Percentiles rank a stretch among this genome's conserved stretches.
phyloP scores from a whole-genome alignment of 2,888 invertebrate genomes.

The Flexamia atlantica region DNA sequence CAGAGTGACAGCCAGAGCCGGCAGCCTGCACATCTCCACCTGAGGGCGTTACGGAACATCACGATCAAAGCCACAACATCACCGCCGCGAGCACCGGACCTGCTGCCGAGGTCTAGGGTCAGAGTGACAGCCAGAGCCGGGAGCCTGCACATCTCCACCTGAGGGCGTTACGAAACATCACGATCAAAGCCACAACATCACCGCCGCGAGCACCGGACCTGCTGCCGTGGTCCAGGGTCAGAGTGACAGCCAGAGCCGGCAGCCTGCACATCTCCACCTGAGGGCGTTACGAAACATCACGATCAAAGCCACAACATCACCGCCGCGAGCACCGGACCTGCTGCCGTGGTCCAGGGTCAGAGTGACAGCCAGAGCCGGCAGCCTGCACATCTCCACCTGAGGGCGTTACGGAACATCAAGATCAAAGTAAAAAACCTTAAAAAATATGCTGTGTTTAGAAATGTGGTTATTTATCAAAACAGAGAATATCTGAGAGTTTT shows the following conservation, averaged over 20 bases:
- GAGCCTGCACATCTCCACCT: constrained; percentile 90
- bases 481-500: no score
- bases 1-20: constrained; percentile 76
- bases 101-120: constrained; percentile 69
- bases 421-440: no score
- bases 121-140: constrained; percentile 78
- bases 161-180: constrained; percentile 32
- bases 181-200: constrained; percentile 89
- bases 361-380: no score
- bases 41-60: constrained; percentile 69
- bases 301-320: no score
- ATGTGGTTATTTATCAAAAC: no score
- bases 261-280: constrained; percentile 90
- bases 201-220: constrained; percentile 64
- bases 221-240: constrained; percentile 70
- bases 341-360: no score
- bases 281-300: no score
- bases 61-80: constrained; percentile 87
- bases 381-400: no score
- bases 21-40: constrained; percentile 92
- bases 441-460: no score
- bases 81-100: constrained; percentile 63
- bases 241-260: constrained; percentile 78
- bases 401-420: no score
- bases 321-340: no score